phyloP scores from a whole-genome alignment of 2,113 vertebrate species.

The Brachyhypopomus gauderio region DNA sequence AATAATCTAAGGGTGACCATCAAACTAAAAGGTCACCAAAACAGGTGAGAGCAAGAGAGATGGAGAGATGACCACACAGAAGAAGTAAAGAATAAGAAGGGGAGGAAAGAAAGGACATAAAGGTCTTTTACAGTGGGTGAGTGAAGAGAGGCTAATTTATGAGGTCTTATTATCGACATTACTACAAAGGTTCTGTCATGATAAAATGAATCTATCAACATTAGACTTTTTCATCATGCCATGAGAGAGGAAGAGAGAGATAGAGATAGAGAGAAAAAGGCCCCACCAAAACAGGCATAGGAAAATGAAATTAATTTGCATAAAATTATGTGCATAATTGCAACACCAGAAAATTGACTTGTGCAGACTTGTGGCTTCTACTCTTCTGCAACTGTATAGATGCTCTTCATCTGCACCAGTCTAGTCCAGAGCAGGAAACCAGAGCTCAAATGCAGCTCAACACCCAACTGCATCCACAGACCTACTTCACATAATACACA shows the following conservation, averaged over 20 bases:
- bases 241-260: neutral
- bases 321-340: too few relatives aligned
- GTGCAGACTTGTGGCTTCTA: neutral
- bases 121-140: neutral
- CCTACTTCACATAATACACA: neutral
- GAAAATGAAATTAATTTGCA: neutral
- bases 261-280: neutral
- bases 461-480: neutral
- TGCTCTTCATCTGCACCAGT: neutral
- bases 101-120: slow-evolving; percentile 20
- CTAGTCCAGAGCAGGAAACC: neutral
- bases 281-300: neutral
- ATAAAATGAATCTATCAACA: neutral
- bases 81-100: slow-evolving; percentile 41
- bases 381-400: neutral
- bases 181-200: neutral
- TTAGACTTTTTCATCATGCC: neutral
- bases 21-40: too few relatives aligned
- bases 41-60: too few relatives aligned
- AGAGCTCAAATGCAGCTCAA: neutral
- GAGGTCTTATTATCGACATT: neutral
- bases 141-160: too few relatives aligned
- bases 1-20: too few relatives aligned
- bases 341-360: too few relatives aligned
- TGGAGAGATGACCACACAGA: neutral